These are phyloP conservation scores for Lingula anatina DNA, from an alignment of 2,888 invertebrate genomes.

Conservation along the genomic window DNA sequence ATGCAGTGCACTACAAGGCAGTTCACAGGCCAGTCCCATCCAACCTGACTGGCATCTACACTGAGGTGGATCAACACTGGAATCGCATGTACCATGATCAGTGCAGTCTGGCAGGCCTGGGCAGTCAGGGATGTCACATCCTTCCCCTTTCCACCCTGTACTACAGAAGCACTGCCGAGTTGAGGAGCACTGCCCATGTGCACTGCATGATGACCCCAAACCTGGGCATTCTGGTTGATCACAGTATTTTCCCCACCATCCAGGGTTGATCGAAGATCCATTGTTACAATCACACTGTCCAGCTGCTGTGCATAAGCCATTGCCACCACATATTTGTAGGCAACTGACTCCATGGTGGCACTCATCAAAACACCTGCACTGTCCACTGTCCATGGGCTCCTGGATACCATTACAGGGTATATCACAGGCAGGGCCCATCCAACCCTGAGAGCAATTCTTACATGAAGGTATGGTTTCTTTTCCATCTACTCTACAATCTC, in stretches of 20 bases:
- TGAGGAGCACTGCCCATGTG: constrained; percentile 12
- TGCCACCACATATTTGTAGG: constrained; percentile 13
- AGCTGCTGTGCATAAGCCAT: constrained; percentile 13
- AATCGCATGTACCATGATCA: constrained; percentile 6
- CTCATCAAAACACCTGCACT: constrained; percentile 10
- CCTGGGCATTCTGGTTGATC: constrained; percentile 9
- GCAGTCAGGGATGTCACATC: constrained; percentile 23
- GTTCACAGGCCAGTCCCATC: constrained; percentile 25
- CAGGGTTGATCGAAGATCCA: constrained; percentile 6
- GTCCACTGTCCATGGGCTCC: constrained; percentile 24
- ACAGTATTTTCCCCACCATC: constrained; percentile 11
- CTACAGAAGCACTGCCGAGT: constrained; percentile 18
- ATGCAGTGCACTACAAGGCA: constrained; percentile 21
- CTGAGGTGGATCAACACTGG: constrained; percentile 4
- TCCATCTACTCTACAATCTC: constrained; percentile 17
- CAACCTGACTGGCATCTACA: constrained; percentile 15
- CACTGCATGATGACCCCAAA: constrained; percentile 2
- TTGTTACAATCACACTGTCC: constrained; percentile 13
- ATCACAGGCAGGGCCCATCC: constrained; percentile 32
- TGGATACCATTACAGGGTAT: constrained; percentile 24
- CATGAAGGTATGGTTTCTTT: constrained; percentile 21
- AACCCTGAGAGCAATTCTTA: constrained; percentile 22
- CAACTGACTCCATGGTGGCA: constrained; percentile 16
- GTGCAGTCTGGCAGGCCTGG: constrained; percentile 17
- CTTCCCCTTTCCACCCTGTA: constrained; percentile 24